A percentile compares a stretch with the other conserved stretches of the same genome.
phyloP scores from a whole-genome alignment of 2,888 invertebrate genomes.

The Ptychoptera albimana region DNA sequence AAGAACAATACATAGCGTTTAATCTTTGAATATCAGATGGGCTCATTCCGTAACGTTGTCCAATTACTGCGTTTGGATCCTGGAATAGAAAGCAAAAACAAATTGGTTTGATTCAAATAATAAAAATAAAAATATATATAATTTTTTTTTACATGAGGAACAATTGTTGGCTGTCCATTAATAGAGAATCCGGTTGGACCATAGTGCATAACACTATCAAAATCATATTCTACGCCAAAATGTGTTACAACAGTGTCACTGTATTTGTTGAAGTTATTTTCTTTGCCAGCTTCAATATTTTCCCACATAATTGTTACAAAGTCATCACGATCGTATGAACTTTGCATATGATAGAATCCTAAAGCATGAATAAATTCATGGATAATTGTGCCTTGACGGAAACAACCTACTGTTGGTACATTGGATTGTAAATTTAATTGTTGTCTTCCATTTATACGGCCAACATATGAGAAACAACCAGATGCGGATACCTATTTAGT shows the following conservation, averaged over 20 bases:
- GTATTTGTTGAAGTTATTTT: slow-evolving; percentile 53
- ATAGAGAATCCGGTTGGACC: slow-evolving; percentile 51
- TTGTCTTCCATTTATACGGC: slow-evolving; percentile 35
- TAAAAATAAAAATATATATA: too few relatives aligned
- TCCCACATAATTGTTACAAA: slow-evolving; percentile 39
- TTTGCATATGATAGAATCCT: slow-evolving; percentile 70
- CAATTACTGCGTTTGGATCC: slow-evolving; percentile 15
- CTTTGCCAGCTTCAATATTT: slow-evolving; percentile 34
- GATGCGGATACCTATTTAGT: slow-evolving; percentile 27
- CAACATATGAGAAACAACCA: slow-evolving; percentile 66
- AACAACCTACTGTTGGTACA: slow-evolving; percentile 20
- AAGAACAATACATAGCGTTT: slow-evolving; percentile 23
- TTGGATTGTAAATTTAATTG: slow-evolving; percentile 19
- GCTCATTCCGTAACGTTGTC: slow-evolving; percentile 20
- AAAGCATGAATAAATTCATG: slow-evolving; percentile 65
- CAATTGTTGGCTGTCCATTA: slow-evolving; percentile 51
- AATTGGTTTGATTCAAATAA: not conserved
- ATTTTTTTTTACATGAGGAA: slow-evolving; percentile 23
- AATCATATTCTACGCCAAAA: slow-evolving; percentile 56
- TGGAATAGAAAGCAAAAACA: not conserved
- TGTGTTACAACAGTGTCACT: slow-evolving; percentile 35
- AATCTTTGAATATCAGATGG: slow-evolving; percentile 17
- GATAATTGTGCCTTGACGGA: slow-evolving; percentile 38
- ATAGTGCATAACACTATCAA: slow-evolving; percentile 68
- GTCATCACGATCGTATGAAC: slow-evolving; percentile 54